Evolutionary conservation across 2,888 invertebrate species (phyloP).

Genomic region (Meiosimyza platycephala): DNA sequence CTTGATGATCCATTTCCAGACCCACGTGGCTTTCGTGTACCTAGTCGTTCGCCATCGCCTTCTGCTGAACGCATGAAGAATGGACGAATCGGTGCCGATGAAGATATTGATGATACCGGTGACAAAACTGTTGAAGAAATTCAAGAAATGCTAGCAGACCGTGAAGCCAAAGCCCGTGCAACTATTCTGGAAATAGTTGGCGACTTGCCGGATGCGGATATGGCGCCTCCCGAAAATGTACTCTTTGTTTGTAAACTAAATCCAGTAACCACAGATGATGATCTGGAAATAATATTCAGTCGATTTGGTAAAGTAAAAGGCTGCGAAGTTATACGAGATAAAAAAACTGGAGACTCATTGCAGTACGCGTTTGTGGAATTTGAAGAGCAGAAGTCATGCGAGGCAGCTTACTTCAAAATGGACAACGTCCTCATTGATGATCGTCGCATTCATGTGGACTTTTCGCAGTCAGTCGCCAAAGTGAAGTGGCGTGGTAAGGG

Average conservation of each 20-base stretch:
- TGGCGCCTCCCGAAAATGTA: constrained; percentile 98
- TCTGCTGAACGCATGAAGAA: constrained; percentile 83
- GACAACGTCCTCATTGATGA: constrained; percentile 99
- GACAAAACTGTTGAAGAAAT: constrained; percentile 88
- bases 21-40: constrained; percentile 80
- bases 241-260: constrained; percentile 99
- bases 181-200: constrained; percentile 98
- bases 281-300: constrained; percentile 97
- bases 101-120: constrained; percentile 89
- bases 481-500: constrained; percentile 92
- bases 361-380: constrained; percentile 99
- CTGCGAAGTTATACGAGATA: constrained; percentile 96
- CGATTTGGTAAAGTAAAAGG: constrained; percentile 93
- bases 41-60: constrained; percentile 90
- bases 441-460: constrained; percentile 98
- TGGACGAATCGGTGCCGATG: constrained; percentile 92
- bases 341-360: constrained; percentile 90
- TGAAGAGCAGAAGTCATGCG: constrained; percentile 90
- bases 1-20: constrained; percentile 97
- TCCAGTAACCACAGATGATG: constrained; percentile 97
- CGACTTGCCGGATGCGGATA: constrained; percentile 96
- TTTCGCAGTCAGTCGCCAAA: constrained; percentile 98
- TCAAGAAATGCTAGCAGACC: constrained; percentile 86
- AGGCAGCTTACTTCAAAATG: constrained; percentile 99
- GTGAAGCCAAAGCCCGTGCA: constrained; percentile 95